Conservation (phyloP, 2,113 vertebrate species). For the Psammodynastes pulverulentus region DNA sequence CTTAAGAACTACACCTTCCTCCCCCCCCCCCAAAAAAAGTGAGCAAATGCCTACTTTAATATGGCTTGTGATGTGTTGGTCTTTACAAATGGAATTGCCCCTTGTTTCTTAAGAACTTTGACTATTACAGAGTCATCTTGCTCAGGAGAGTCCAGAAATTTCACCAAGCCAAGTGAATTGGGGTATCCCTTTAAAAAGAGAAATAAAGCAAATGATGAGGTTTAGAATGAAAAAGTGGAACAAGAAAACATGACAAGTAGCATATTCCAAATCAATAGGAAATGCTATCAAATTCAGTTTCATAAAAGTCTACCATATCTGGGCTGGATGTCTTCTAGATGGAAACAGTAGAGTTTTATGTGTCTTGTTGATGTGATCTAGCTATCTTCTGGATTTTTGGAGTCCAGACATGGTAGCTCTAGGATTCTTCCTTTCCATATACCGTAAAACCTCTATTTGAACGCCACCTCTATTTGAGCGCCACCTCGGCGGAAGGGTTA, state of each 20-base stretch:
- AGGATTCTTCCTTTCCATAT: neutral
- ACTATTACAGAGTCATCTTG: conserved; percentile 77
- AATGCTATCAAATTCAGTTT: neutral
- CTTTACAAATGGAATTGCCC: conserved; percentile 87
- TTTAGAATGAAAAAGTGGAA: neutral
- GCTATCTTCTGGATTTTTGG: neutral
- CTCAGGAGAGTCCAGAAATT: conserved; percentile 67
- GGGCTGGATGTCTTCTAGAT: neutral
- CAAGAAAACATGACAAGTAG: neutral
- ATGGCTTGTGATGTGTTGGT: conserved; percentile 85
- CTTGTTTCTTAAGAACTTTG: conserved; percentile 85
- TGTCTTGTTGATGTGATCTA: neutral
- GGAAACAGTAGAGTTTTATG: neutral
- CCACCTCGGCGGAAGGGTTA: too few species aligned
- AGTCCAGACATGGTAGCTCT: neutral
- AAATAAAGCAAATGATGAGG: neutral
- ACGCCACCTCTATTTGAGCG: too few species aligned
- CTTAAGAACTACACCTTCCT: neutral
- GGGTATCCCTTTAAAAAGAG: conserved; percentile 71
- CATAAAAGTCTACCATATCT: neutral
- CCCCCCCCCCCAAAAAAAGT: neutral
- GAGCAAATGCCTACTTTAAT: conserved; percentile 68
- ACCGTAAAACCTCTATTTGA: too few species aligned
- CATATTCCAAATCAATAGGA: neutral
- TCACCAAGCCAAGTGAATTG: conserved; percentile 73